phyloP scores from a whole-genome alignment of 2,797 vertebrate genomes.

The Tokudaia muenninki region DNA sequence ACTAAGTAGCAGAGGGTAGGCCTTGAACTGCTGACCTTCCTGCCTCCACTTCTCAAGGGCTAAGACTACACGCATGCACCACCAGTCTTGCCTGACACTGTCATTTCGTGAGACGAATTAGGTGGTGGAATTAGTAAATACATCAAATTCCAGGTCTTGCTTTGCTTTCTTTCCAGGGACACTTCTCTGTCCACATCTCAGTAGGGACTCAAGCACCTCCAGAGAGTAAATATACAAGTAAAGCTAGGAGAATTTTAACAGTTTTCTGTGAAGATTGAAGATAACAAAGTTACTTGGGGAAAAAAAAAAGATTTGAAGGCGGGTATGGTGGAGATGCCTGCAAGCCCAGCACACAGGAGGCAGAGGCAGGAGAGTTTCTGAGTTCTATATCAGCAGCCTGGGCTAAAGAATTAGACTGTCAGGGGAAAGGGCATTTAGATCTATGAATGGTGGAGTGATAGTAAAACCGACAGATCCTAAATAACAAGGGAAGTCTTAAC shows the following conservation, averaged over 20 bases:
- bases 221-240: neutral
- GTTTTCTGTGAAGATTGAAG: slow-evolving; percentile 22
- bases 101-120: slow-evolving; percentile 10
- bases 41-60: neutral
- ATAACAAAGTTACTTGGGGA: neutral
- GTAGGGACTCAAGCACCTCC: neutral
- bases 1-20: neutral
- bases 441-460: neutral
- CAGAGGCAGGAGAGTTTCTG: neutral
- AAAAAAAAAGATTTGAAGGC: neutral
- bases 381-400: neutral
- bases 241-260: neutral
- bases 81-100: neutral
- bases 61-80: neutral
- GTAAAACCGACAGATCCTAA: neutral
- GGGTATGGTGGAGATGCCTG: neutral
- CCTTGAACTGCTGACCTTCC: neutral
- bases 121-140: neutral
- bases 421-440: neutral
- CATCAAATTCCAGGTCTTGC: neutral
- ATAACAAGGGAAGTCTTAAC: slow-evolving; percentile 42
- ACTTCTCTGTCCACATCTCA: neutral
- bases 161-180: slow-evolving; percentile 10
- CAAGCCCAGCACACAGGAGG: neutral
- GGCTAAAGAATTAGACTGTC: neutral